Conservation (phyloP, 2,888 invertebrate species). For the Odontomyia ornata region DNA sequence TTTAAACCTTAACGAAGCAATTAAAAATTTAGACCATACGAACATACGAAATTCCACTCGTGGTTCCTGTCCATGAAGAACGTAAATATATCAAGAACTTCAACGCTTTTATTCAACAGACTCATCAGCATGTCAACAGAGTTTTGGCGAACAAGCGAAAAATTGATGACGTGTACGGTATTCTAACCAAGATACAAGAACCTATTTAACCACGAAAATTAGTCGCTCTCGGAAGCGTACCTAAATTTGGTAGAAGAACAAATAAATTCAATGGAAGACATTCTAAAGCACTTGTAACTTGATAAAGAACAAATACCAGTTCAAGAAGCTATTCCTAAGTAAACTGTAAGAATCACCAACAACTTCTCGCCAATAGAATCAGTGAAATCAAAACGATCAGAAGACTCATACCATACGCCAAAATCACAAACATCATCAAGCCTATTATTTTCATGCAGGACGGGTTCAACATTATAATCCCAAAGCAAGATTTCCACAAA, state of each 20-base stretch:
- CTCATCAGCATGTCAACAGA: constrained; percentile 22
- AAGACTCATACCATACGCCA: too few relatives aligned
- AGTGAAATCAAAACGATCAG: background rate
- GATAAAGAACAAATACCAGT: background rate
- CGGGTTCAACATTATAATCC: too few relatives aligned
- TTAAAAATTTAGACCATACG: background rate
- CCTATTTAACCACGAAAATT: background rate
- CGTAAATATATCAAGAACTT: constrained; percentile 23
- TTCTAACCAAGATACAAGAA: constrained; percentile 23
- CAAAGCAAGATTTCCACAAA: too few relatives aligned
- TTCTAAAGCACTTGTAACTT: background rate
- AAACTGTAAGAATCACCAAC: background rate
- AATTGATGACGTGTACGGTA: constrained; percentile 24
- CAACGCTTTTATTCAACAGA: constrained; percentile 31
- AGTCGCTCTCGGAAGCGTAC: background rate
- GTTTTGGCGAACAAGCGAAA: constrained; percentile 28
- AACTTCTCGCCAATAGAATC: background rate
- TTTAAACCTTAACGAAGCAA: background rate
- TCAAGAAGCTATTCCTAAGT: background rate
- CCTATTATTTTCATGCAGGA: too few relatives aligned
- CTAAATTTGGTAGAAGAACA: background rate
- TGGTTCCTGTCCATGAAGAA: constrained; percentile 16
- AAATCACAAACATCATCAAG: too few relatives aligned
- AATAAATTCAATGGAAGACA: too few relatives aligned
- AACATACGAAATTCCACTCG: constrained; percentile 1